Evolutionary conservation across 2,113 vertebrate genomes (phyloP).

Genomic region (Eptesicus fuscus): DNA sequence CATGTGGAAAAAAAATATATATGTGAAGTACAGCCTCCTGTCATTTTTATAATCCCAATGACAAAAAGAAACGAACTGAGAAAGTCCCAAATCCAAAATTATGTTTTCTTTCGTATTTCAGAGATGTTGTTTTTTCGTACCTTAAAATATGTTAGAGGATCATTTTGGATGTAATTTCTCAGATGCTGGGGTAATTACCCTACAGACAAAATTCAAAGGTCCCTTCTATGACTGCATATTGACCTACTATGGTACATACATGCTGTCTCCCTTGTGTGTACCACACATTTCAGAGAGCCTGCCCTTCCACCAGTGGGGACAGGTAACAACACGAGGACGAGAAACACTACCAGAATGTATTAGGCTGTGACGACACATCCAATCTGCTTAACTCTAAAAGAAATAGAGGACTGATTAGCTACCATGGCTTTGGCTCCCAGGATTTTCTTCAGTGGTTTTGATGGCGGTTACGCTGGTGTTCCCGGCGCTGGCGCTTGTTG

Average conservation of each 20-base stretch:
- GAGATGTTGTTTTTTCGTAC: background rate
- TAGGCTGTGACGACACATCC: background rate
- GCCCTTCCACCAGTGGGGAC: background rate
- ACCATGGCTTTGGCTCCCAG: slow-evolving; percentile 89
- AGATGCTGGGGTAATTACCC: background rate
- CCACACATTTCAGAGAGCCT: background rate
- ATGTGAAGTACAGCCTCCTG: background rate
- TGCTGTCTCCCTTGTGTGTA: background rate
- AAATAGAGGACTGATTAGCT: slow-evolving; percentile 63
- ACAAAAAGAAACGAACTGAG: background rate
- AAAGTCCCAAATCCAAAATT: background rate
- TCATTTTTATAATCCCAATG: background rate
- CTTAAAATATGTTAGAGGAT: background rate
- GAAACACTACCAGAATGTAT: background rate
- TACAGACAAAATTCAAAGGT: background rate
- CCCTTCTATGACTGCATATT: background rate
- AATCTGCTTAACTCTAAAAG: slow-evolving; percentile 6
- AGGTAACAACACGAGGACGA: background rate
- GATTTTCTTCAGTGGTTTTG: slow-evolving; percentile 85
- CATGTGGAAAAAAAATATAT: too few species aligned
- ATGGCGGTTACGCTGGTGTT: slow-evolving; percentile 81
- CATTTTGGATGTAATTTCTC: background rate
- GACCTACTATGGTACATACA: too few species aligned
- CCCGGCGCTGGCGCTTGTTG: slow-evolving; percentile 86
- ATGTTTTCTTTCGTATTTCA: background rate